Evolutionary conservation across 2,797 vertebrate species (phyloP).

Genomic region (Cirrhinus mrigala): DNA sequence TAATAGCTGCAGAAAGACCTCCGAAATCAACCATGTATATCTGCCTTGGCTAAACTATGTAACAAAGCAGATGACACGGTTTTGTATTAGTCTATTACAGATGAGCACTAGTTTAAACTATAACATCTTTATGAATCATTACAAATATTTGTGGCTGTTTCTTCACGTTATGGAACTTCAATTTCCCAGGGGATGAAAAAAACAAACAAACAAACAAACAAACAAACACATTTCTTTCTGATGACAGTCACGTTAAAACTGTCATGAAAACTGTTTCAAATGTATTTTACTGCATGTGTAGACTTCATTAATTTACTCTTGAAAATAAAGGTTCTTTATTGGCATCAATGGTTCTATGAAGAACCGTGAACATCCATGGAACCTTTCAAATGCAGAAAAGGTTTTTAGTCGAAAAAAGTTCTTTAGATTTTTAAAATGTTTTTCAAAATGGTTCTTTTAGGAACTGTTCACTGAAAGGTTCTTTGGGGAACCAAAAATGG

Average conservation of each 20-base stretch:
- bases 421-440: too few relatives aligned
- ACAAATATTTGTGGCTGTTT: conserved; percentile 73
- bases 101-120: conserved; percentile 76
- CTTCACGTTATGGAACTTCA: background rate
- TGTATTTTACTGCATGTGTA: background rate
- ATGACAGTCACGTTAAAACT: background rate
- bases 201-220: too few relatives aligned
- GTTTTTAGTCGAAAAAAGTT: too few relatives aligned
- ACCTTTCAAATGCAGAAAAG: too few relatives aligned
- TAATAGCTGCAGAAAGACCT: conserved; percentile 72
- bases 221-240: background rate
- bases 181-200: background rate
- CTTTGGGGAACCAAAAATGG: too few relatives aligned
- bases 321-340: too few relatives aligned
- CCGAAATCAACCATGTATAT: conserved; percentile 77
- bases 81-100: conserved; percentile 71
- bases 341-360: too few relatives aligned
- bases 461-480: too few relatives aligned
- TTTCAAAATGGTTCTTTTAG: too few relatives aligned
- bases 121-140: conserved; percentile 73
- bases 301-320: background rate
- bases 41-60: conserved; percentile 73
- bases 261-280: background rate
- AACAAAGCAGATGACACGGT: conserved; percentile 67
- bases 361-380: too few relatives aligned